Evolutionary conservation across 1,140 invertebrate species (phyloP).

Genomic region (Harpegnathos saltator): DNA sequence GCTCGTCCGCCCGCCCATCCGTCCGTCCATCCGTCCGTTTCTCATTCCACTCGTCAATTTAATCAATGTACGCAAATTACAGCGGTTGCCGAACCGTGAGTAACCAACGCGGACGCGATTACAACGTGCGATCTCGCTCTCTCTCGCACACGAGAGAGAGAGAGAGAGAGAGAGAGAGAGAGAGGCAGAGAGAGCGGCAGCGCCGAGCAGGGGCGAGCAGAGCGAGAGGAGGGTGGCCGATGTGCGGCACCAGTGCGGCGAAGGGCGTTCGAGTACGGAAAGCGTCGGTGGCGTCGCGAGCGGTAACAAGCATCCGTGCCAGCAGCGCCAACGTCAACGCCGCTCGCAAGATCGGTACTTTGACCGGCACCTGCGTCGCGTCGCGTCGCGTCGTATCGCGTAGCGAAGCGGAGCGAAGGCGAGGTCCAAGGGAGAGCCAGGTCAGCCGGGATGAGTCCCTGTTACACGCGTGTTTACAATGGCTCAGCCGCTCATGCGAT

Average conservation of each 20-base stretch:
- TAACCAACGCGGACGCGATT: conserved; percentile 80
- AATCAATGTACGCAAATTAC: conserved; percentile 83
- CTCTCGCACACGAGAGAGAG: conserved; percentile 42
- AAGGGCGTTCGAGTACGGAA: conserved; percentile 48
- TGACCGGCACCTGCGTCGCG: conserved; percentile 45
- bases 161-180: no score
- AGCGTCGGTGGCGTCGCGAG: conserved; percentile 41
- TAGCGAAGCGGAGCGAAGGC: conserved; percentile 4
- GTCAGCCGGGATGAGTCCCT: conserved; percentile 80
- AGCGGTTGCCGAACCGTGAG: conserved; percentile 75
- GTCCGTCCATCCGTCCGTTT: conserved; percentile 42
- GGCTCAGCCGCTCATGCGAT: conserved; percentile 81
- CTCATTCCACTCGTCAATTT: conserved; percentile 78
- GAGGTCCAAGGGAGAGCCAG: conserved; percentile 42
- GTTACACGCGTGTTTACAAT: conserved; percentile 85
- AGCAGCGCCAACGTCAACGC: not conserved
- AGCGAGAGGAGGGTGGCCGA: conserved; percentile 53
- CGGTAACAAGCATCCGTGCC: conserved; percentile 39
- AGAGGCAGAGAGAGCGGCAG: no score
- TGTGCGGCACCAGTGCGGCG: not conserved
- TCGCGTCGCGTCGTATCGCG: conserved; percentile 9
- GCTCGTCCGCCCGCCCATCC: not conserved
- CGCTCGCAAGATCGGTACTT: conserved; percentile 38
- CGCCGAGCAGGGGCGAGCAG: not conserved
- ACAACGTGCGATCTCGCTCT: conserved; percentile 76